These are phyloP conservation scores for Florisuga fusca DNA, from an alignment of 2,797 vertebrate genomes.

Conservation along the genomic window DNA sequence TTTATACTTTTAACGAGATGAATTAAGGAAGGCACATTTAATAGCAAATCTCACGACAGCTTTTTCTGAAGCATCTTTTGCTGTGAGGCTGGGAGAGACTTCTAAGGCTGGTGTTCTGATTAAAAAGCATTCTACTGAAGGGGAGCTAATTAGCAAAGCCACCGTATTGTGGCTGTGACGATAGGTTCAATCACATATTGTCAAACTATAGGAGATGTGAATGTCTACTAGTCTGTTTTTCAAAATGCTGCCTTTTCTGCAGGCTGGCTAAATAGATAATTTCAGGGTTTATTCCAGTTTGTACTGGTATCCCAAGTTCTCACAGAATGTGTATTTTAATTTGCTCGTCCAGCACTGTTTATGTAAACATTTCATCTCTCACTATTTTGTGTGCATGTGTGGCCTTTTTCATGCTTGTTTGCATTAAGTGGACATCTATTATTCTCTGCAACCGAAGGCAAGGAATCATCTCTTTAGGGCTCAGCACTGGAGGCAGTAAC, in stretches of 20 bases:
- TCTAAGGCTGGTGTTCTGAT: neutral
- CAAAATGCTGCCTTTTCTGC: neutral
- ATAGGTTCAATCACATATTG: neutral
- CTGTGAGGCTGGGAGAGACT: neutral
- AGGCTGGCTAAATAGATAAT: neutral
- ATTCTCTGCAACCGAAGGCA: neutral
- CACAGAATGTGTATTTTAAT: neutral
- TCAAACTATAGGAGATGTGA: neutral
- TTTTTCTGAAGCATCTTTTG: neutral
- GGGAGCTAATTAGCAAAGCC: neutral
- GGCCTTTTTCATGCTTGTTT: neutral
- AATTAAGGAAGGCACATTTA: constrained; percentile 8
- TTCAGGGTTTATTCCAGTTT: neutral
- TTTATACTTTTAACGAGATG: neutral
- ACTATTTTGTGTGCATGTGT: neutral
- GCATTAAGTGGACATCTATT: neutral
- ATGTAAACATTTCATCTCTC: neutral
- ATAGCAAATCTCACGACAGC: neutral
- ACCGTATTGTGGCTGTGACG: neutral
- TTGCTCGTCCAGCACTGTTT: neutral
- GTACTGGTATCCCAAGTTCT: neutral
- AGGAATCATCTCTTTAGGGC: neutral
- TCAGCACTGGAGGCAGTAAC: neutral
- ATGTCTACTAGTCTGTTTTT: neutral
- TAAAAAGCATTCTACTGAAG: neutral